A percentile compares a stretch with the other conserved stretches of the same genome.
These are phyloP conservation scores for Andrena chrysosceles DNA, from an alignment of 2,888 invertebrate species.

Conservation along the genomic window DNA sequence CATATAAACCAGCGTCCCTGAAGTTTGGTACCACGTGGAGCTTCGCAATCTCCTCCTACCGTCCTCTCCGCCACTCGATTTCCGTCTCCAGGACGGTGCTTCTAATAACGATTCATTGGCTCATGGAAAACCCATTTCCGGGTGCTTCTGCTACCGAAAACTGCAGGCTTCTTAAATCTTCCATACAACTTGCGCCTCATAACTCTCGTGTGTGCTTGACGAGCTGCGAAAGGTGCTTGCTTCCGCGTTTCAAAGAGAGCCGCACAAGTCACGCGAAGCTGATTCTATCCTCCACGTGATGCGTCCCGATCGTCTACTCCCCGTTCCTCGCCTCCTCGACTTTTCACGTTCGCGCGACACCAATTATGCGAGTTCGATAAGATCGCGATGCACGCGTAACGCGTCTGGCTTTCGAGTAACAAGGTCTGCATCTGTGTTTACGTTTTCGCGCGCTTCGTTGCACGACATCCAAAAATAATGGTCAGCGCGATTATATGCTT, in stretches of 20 bases:
- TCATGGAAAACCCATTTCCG: too few relatives aligned
- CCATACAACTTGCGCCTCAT: too few relatives aligned
- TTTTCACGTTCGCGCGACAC: slow-evolving; percentile 26
- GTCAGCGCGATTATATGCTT: slow-evolving; percentile 31
- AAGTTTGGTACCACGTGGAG: slow-evolving; percentile 60
- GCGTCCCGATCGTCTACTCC: not conserved
- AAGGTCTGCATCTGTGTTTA: slow-evolving; percentile 58
- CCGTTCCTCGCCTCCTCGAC: slow-evolving; percentile 9
- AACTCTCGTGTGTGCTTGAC: too few relatives aligned
- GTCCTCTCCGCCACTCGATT: slow-evolving; percentile 15
- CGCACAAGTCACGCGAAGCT: not conserved
- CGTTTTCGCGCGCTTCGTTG: slow-evolving; percentile 32
- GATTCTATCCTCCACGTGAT: not conserved
- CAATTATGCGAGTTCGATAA: slow-evolving; percentile 57
- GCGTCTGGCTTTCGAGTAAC: slow-evolving; percentile 51
- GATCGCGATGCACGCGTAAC: slow-evolving; percentile 27
- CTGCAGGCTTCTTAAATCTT: too few relatives aligned
- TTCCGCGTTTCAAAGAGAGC: not conserved
- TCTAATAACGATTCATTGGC: too few relatives aligned
- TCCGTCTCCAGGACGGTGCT: not conserved
- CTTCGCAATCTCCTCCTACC: slow-evolving; percentile 8
- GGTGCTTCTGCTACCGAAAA: too few relatives aligned
- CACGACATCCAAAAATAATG: slow-evolving; percentile 60
- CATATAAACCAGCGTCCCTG: slow-evolving; percentile 63
- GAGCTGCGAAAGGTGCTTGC: too few relatives aligned